Evolutionary conservation across 2,797 vertebrate species (phyloP).

Genomic region (Semotilus atromaculatus): DNA sequence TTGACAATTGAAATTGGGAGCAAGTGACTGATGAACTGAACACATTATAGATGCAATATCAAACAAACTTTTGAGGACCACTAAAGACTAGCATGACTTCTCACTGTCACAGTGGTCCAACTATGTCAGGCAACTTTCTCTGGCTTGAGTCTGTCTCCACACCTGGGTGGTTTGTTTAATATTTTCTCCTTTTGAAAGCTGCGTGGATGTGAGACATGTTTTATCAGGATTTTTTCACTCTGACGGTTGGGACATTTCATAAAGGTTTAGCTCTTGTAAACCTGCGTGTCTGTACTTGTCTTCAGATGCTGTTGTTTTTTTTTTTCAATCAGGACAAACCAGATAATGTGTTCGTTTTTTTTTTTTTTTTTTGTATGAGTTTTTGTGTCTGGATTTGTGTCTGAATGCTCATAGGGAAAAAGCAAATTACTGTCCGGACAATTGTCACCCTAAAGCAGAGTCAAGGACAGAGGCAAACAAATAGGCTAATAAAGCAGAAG

Average conservation of each 20-base stretch:
- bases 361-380: background rate
- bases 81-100: background rate
- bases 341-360: conserved; percentile 10
- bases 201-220: conserved; percentile 31
- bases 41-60: background rate
- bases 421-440: conserved; percentile 25
- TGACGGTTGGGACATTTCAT: conserved; percentile 35
- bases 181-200: background rate
- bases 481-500: background rate
- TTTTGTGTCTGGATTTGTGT: background rate
- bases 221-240: conserved; percentile 21
- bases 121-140: background rate
- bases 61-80: background rate
- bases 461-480: background rate
- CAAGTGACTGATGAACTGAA: background rate
- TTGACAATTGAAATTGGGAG: background rate
- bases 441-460: conserved; percentile 11
- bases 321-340: conserved; percentile 51
- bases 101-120: background rate
- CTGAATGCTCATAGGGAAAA: conserved; percentile 4
- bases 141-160: background rate
- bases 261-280: conserved; percentile 12
- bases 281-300: conserved; percentile 46
- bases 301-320: conserved; percentile 30
- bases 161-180: conserved; percentile 7